Conservation (phyloP, 2,797 vertebrate genomes). For the Pipistrellus pygmaeus region DNA sequence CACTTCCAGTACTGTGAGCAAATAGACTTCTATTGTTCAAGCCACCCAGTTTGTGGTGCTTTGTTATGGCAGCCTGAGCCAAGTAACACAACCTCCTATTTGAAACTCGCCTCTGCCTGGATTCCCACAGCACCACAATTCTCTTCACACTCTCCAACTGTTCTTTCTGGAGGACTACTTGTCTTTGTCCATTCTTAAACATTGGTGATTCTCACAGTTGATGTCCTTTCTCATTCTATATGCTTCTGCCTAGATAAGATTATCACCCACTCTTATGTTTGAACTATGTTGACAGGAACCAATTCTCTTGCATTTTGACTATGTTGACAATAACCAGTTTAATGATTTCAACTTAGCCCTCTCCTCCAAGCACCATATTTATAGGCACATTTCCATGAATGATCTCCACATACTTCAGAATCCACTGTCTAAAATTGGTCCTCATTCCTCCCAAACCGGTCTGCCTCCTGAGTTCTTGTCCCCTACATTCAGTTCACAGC, state of each 20-base stretch:
- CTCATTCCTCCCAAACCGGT: neutral
- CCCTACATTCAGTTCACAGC: fast-evolving
- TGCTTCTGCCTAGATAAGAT: neutral
- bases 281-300: neutral
- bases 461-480: neutral
- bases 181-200: neutral
- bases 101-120: neutral
- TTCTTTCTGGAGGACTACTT: neutral
- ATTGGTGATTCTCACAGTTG: neutral
- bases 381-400: neutral
- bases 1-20: neutral
- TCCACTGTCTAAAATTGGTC: neutral
- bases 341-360: neutral
- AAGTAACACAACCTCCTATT: neutral
- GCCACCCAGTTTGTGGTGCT: neutral
- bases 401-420: neutral
- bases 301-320: neutral
- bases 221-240: neutral
- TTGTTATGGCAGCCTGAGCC: neutral
- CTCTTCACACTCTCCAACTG: neutral
- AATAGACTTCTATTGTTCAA: neutral
- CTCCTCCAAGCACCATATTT: neutral
- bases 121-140: neutral
- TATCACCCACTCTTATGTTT: neutral
- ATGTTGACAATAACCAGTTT: neutral